Percentiles rank a stretch among this genome's conserved stretches.
Evolutionary conservation across 2,888 invertebrate genomes (phyloP).

Genomic region (Belgica antarctica): DNA sequence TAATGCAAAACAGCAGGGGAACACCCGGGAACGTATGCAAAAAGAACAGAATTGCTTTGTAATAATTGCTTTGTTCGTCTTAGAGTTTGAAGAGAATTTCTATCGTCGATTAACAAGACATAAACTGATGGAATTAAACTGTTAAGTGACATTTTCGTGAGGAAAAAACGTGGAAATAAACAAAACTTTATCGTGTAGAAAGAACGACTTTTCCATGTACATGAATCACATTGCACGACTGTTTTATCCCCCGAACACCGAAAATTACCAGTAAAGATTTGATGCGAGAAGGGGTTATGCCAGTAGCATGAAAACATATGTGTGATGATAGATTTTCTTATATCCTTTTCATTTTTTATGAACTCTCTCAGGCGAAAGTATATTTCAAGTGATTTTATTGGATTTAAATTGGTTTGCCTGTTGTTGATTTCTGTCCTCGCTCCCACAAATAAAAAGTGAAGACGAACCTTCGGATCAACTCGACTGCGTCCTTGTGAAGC

Average conservation of each 20-base stretch:
- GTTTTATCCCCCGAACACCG: not conserved
- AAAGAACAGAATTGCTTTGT: not conserved
- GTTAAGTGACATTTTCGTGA: conserved; percentile 7
- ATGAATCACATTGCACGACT: conserved; percentile 28
- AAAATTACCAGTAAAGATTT: conserved; percentile 19
- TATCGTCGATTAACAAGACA: not conserved
- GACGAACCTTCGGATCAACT: not conserved
- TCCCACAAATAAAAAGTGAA: conserved; percentile 19
- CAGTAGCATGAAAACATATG: conserved; percentile 40
- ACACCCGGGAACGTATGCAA: not conserved
- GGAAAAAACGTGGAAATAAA: no score
- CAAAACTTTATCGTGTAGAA: conserved; percentile 1
- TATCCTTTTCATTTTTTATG: conserved; percentile 39
- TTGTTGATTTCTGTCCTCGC: conserved; percentile 38
- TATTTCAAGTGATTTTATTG: conserved; percentile 43
- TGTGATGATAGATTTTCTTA: conserved; percentile 44
- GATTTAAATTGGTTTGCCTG: conserved; percentile 44
- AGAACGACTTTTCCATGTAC: conserved; percentile 40
- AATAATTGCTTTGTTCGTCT: not conserved
- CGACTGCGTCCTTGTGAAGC: conserved; percentile 2
- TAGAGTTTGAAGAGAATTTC: not conserved
- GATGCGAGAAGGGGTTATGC: conserved; percentile 35
- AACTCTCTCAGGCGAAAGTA: conserved; percentile 24
- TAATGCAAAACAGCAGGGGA: conserved; percentile 14
- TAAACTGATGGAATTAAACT: conserved; percentile 5